Percentiles rank a stretch among this genome's conserved stretches.
Evolutionary conservation across 2,113 vertebrate species (phyloP).

Genomic region (Passer montanus): DNA sequence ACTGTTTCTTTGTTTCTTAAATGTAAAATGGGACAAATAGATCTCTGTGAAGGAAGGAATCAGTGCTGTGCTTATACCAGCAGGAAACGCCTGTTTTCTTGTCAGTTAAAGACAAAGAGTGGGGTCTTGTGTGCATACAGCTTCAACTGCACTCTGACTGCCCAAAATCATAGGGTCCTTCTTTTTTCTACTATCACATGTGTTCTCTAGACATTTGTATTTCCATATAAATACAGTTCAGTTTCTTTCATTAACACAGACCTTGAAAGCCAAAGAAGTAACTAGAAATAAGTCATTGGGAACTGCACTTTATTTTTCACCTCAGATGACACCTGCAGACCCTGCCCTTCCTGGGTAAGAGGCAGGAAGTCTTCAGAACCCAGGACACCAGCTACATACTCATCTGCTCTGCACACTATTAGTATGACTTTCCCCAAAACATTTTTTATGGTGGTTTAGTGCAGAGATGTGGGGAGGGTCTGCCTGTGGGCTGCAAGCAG

Average conservation of each 20-base stretch:
- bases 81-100: slow-evolving; percentile 4
- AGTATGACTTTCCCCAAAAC: not conserved
- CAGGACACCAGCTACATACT: not conserved
- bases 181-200: not conserved
- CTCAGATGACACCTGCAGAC: slow-evolving; percentile 31
- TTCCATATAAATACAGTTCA: not conserved
- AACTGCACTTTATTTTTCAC: slow-evolving; percentile 25
- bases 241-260: not conserved
- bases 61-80: not conserved
- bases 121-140: not conserved
- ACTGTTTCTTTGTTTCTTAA: not conserved
- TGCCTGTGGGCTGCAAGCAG: not conserved
- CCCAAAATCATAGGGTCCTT: not conserved
- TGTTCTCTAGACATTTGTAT: not conserved
- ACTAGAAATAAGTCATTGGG: not conserved
- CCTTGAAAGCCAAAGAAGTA: not conserved
- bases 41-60: not conserved
- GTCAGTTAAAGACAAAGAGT: not conserved
- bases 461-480: rapidly evolving
- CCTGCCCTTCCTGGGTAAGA: slow-evolving; percentile 53
- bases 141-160: not conserved
- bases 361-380: slow-evolving; percentile 41
- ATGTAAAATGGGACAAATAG: not conserved
- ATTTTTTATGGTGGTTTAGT: not conserved
- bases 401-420: not conserved